A percentile compares a stretch with the other conserved stretches of the same genome.
These are phyloP conservation scores for Paracanthobrama guichenoti DNA, from an alignment of 2,113 vertebrate genomes.

Conservation along the genomic window DNA sequence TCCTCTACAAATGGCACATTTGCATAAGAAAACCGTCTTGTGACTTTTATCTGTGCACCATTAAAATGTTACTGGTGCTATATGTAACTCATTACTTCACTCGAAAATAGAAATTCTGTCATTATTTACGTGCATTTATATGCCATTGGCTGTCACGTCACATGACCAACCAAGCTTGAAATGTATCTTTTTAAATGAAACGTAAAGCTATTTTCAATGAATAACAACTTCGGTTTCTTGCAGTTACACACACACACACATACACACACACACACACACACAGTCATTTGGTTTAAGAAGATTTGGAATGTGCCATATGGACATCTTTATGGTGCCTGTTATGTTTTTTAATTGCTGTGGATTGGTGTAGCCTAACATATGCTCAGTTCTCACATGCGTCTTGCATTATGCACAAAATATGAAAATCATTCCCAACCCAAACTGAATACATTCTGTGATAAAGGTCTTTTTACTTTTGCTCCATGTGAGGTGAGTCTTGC, in stretches of 20 bases:
- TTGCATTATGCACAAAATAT: background rate
- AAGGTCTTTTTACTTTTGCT: background rate
- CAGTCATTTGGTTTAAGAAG: background rate
- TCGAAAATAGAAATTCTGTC: background rate
- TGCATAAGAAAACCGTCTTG: background rate
- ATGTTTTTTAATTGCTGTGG: constrained; percentile 7
- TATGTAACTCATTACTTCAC: background rate
- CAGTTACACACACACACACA: background rate
- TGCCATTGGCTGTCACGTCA: background rate
- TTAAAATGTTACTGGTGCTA: background rate
- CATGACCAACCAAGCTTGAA: background rate
- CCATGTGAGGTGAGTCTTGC: background rate
- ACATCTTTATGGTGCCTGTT: constrained; percentile 15
- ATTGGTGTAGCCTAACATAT: background rate
- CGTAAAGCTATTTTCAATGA: background rate
- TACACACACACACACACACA: too few species aligned
- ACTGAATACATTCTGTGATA: background rate
- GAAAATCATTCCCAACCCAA: background rate
- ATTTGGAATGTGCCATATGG: constrained; percentile 20
- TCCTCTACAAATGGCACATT: background rate
- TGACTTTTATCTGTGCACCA: background rate
- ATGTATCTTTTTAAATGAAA: background rate
- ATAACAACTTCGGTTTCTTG: background rate
- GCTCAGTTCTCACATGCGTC: background rate
- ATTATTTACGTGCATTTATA: background rate